phyloP scores from a whole-genome alignment of 2,113 vertebrate genomes.

The Struthidea cinerea region DNA sequence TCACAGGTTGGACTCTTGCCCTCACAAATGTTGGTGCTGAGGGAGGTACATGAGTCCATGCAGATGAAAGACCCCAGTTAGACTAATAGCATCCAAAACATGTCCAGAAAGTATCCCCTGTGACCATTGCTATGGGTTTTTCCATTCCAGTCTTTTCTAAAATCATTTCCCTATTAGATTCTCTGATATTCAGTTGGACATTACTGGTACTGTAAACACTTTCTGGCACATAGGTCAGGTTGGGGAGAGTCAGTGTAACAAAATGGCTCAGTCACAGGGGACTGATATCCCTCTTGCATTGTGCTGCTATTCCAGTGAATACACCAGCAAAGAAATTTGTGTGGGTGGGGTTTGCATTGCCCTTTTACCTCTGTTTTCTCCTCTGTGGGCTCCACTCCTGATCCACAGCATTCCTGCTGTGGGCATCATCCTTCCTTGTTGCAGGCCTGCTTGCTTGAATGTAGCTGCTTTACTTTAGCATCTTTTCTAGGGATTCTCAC shows the following conservation, averaged over 20 bases:
- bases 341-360: background rate
- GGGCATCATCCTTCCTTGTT: background rate
- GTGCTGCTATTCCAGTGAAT: background rate
- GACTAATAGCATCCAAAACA: background rate
- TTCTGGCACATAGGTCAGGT: background rate
- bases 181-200: background rate
- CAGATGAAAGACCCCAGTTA: background rate
- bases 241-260: background rate
- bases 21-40: background rate
- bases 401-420: background rate
- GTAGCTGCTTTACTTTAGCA: background rate
- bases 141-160: background rate
- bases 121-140: background rate
- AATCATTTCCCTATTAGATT: background rate
- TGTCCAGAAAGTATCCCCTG: background rate
- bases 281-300: background rate
- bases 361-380: conserved; percentile 1
- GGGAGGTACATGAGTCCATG: background rate
- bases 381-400: background rate
- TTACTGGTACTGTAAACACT: background rate
- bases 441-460: background rate
- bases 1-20: background rate
- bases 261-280: background rate
- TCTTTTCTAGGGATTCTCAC: background rate
- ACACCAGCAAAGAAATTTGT: background rate